Percentiles rank a stretch among this genome's conserved stretches.
Conservation (phyloP, 2,113 vertebrate species). For the Oncorhynchus nerka region DNA sequence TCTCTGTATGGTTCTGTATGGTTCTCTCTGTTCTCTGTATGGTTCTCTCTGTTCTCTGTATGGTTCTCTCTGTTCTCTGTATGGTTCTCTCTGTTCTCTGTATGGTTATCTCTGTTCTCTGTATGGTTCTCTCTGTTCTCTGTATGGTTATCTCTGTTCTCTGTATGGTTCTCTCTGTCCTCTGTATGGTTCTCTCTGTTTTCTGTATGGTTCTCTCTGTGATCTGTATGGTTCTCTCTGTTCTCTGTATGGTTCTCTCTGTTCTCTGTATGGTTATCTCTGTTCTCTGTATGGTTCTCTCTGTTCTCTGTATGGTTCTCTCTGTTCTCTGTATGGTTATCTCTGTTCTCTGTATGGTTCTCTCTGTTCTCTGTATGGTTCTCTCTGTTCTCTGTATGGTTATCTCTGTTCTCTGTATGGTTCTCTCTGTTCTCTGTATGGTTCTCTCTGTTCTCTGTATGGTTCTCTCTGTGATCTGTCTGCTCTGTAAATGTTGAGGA, state of each 20-base stretch:
- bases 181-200: constrained; percentile 36
- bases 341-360: too few relatives aligned
- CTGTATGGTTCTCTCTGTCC: too few relatives aligned
- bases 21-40: too few relatives aligned
- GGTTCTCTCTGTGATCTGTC: too few relatives aligned
- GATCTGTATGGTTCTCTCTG: constrained; percentile 35
- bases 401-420: too few relatives aligned
- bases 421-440: constrained; percentile 50
- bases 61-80: too few relatives aligned
- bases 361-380: constrained; percentile 51
- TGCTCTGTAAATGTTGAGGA: too few relatives aligned
- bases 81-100: too few relatives aligned
- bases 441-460: too few relatives aligned
- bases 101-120: constrained; percentile 38
- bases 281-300: constrained; percentile 44
- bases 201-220: constrained; percentile 18
- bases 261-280: not conserved
- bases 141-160: too few relatives aligned
- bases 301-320: not conserved
- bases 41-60: constrained; percentile 49
- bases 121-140: constrained; percentile 14
- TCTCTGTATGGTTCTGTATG: constrained; percentile 35
- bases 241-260: too few relatives aligned
- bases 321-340: constrained; percentile 48
- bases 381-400: too few relatives aligned